These are phyloP conservation scores for Chironomus striatipennis DNA, from an alignment of 1,140 invertebrate genomes.

Conservation along the genomic window DNA sequence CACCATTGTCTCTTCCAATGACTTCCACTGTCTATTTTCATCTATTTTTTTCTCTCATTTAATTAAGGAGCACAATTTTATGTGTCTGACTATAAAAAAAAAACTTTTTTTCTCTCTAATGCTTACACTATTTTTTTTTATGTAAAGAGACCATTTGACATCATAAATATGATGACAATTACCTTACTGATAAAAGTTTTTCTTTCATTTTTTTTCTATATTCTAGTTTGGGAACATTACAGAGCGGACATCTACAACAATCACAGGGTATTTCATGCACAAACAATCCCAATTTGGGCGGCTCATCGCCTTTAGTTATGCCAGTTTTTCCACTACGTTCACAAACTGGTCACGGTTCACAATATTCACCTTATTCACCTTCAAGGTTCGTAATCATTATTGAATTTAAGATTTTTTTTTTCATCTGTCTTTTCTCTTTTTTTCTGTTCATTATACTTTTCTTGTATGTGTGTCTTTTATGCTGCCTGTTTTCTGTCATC, in stretches of 20 bases:
- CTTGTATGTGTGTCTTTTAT: too few relatives aligned
- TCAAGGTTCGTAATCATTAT: constrained; percentile 48
- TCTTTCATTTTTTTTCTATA: constrained; percentile 24
- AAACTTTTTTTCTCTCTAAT: too few relatives aligned
- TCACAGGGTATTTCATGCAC: constrained; percentile 41
- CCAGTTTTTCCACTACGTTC: constrained; percentile 66
- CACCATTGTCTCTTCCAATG: too few relatives aligned
- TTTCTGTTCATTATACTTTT: too few relatives aligned
- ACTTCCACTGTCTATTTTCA: neutral
- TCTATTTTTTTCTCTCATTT: too few relatives aligned
- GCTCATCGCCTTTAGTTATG: constrained; percentile 62
- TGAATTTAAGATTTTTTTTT: too few relatives aligned
- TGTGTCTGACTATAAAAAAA: neutral
- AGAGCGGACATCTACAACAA: constrained; percentile 37
- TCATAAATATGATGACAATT: constrained; percentile 24
- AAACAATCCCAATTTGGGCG: constrained; percentile 42
- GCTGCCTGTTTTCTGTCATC: too few relatives aligned
- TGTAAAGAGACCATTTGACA: too few relatives aligned
- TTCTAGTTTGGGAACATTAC: constrained; percentile 23
- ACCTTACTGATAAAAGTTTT: neutral
- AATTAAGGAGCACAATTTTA: constrained; percentile 22
- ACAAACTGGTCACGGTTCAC: constrained; percentile 57
- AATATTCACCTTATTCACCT: constrained; percentile 75
- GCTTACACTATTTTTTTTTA: too few relatives aligned
- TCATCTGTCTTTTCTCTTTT: too few relatives aligned